Evolutionary conservation across 2,888 invertebrate species (phyloP).

Genomic region (Drosophila meridiana): DNA sequence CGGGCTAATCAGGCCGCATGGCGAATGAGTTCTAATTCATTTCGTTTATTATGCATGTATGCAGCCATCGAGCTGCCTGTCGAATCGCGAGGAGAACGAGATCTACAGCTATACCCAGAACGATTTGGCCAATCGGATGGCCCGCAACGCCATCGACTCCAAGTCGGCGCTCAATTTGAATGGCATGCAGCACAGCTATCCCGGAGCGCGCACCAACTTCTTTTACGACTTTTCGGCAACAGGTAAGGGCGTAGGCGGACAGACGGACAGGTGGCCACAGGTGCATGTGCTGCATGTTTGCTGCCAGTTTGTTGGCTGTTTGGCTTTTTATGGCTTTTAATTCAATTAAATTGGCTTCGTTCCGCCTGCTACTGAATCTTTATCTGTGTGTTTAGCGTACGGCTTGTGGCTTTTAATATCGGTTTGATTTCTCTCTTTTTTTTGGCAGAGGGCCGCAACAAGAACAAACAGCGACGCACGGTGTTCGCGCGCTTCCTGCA

Average conservation of each 20-base stretch:
- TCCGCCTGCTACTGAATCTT: conserved; percentile 11
- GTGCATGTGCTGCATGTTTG: conserved; percentile 37
- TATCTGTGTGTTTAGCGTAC: conserved; percentile 48
- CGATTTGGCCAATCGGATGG: conserved; percentile 92
- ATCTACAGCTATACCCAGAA: conserved; percentile 95
- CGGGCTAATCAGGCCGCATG: conserved; percentile 60
- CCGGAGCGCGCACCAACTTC: conserved; percentile 84
- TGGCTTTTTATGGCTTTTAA: conserved; percentile 76
- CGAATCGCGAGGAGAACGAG: conserved; percentile 96
- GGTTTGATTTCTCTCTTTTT: conserved; percentile 40
- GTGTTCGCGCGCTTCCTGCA: conserved; percentile 84
- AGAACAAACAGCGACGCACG: conserved; percentile 84
- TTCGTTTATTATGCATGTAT: conserved; percentile 73
- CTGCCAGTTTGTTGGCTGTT: conserved; percentile 71
- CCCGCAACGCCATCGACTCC: conserved; percentile 86
- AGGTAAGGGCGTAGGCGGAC: conserved; percentile 73
- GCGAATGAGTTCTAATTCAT: conserved; percentile 61
- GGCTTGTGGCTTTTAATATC: conserved; percentile 64
- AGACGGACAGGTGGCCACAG: not conserved
- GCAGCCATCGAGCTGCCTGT: conserved; percentile 95
- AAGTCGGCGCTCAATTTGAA: conserved; percentile 87
- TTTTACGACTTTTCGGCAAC: conserved; percentile 85
- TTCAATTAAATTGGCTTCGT: conserved; percentile 72
- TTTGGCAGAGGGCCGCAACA: conserved; percentile 83
- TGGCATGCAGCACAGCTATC: conserved; percentile 85